Percentiles rank a stretch among this genome's conserved stretches.
phyloP scores from a whole-genome alignment of 2,113 vertebrate species.

The Myrmophylax atrothorax region DNA sequence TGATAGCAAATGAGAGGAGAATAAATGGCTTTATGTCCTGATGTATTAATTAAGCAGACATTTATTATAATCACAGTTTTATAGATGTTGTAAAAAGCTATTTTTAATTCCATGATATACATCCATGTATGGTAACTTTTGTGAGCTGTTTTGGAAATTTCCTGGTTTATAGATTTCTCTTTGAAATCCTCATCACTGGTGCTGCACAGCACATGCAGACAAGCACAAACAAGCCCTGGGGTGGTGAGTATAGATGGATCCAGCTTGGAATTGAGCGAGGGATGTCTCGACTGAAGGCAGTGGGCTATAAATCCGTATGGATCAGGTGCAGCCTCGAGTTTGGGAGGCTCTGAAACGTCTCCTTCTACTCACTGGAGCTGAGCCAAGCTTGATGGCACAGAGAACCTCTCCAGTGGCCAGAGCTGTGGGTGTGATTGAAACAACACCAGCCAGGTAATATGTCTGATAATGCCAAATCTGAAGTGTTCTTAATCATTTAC shows the following conservation, averaged over 20 bases:
- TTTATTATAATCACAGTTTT: constrained; percentile 80
- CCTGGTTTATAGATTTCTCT: not conserved
- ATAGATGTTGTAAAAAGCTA: constrained; percentile 76
- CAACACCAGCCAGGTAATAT: not conserved
- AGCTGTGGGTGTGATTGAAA: not conserved
- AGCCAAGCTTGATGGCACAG: not conserved
- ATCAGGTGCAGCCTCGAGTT: not conserved
- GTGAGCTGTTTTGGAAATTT: constrained; percentile 14
- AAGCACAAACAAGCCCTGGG: not conserved
- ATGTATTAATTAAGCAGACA: constrained; percentile 83
- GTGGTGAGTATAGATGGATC: not conserved
- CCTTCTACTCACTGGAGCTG: not conserved
- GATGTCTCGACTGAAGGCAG: not conserved
- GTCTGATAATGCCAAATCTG: constrained; percentile 8
- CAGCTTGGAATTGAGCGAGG: not conserved
- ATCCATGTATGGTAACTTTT: constrained; percentile 33
- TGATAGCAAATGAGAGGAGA: constrained; percentile 77
- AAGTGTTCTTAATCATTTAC: constrained; percentile 37
- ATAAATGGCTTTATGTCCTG: constrained; percentile 78
- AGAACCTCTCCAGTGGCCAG: not conserved
- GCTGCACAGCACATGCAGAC: not conserved
- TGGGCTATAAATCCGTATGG: not conserved
- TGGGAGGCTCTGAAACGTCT: not conserved
- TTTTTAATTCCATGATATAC: constrained; percentile 52
- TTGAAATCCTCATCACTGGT: not conserved